phyloP scores from a whole-genome alignment of 1,140 invertebrate genomes.

The Himalopsyche phryganea region DNA sequence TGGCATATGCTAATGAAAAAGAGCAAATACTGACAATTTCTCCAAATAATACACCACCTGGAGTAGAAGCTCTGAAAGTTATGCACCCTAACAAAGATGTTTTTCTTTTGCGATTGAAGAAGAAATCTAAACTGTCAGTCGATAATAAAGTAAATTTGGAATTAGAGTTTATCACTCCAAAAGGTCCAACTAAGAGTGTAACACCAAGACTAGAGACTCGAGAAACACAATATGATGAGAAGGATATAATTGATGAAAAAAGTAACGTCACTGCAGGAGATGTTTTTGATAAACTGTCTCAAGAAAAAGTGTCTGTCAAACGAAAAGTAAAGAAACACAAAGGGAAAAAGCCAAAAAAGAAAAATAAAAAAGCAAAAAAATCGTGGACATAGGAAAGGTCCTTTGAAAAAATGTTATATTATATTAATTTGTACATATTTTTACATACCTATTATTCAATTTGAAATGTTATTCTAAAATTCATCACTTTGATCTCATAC shows the following conservation, averaged over 20 bases:
- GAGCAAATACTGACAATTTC: slow-evolving; percentile 14
- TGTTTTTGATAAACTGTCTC: too few relatives aligned
- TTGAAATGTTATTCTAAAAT: too few relatives aligned
- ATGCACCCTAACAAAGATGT: slow-evolving; percentile 42
- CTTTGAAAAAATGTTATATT: too few relatives aligned
- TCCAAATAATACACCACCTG: slow-evolving; percentile 16
- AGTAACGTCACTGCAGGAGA: too few relatives aligned
- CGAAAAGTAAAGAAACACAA: too few relatives aligned
- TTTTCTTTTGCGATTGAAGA: slow-evolving; percentile 40
- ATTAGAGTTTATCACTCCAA: slow-evolving; percentile 43
- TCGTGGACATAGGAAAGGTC: too few relatives aligned
- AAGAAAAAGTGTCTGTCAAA: too few relatives aligned
- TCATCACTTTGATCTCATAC: too few relatives aligned
- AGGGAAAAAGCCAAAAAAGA: too few relatives aligned
- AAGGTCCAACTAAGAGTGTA: slow-evolving; percentile 40
- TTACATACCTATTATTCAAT: too few relatives aligned
- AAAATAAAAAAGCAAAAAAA: too few relatives aligned
- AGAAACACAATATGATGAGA: slow-evolving; percentile 40
- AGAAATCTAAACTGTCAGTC: slow-evolving; percentile 8
- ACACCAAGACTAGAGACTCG: slow-evolving; percentile 38
- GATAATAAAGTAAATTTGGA: slow-evolving; percentile 40
- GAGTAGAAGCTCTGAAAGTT: slow-evolving; percentile 34
- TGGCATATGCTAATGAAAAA: slow-evolving; percentile 23
- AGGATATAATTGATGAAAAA: slow-evolving; percentile 16
- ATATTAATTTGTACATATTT: too few relatives aligned